These are phyloP conservation scores for Orius laevigatus DNA, from an alignment of 1,140 invertebrate genomes.

Conservation along the genomic window DNA sequence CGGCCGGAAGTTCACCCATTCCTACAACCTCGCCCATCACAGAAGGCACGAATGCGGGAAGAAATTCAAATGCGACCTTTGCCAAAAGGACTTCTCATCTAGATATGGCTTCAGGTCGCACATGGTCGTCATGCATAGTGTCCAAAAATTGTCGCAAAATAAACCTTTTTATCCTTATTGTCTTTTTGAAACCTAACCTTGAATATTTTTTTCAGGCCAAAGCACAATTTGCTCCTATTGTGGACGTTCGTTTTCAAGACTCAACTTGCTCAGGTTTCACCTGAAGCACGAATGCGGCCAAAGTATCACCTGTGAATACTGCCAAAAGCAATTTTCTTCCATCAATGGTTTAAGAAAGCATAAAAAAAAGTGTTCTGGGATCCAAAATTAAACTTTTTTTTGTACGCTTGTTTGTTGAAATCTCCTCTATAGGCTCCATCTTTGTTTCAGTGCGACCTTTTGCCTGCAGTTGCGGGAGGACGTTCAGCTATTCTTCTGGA, in stretches of 20 bases:
- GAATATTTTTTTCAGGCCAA: not conserved
- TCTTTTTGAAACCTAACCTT: no score
- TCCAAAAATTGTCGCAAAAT: no score
- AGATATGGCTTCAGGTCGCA: no score
- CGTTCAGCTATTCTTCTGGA: not conserved
- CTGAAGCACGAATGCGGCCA: not conserved
- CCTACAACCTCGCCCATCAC: constrained; percentile 20
- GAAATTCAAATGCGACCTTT: constrained; percentile 2
- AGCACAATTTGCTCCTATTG: not conserved
- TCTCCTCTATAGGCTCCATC: no score
- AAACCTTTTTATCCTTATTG: no score
- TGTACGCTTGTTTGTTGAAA: no score
- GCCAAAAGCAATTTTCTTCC: not conserved
- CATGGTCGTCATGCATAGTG: no score
- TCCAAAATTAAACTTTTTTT: no score
- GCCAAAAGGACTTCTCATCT: not conserved
- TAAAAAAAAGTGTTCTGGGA: no score
- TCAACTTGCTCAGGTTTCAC: not conserved
- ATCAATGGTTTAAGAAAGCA: constrained; percentile 2
- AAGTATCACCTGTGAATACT: not conserved
- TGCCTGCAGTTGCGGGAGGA: constrained; percentile 8
- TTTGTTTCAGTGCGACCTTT: no score
- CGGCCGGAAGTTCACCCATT: constrained; percentile 25
- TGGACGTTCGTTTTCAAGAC: not conserved
- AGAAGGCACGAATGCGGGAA: constrained; percentile 9